Base-by-base conservation (phyloP, 1,140 invertebrate genomes). In the Dysdera silvatica region DNA sequence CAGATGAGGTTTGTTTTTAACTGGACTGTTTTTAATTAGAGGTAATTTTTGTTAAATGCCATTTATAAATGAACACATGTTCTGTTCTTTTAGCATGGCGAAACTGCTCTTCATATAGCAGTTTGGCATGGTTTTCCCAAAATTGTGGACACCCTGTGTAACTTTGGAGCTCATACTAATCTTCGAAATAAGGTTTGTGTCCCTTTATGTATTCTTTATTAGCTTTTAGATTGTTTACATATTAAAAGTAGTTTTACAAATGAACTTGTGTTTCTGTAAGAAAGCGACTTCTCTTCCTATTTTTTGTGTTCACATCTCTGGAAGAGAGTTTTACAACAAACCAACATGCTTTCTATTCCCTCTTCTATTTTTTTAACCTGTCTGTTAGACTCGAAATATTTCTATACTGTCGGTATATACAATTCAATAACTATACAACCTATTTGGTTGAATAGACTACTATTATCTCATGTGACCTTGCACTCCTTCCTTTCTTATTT, bases 81-180 rank as follows among this genome's bases (percentile, higher is more conserved):
- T 43, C 53, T 5, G 41, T 45, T 59, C 43, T 65, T 71, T 61
- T 60, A 81, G 81, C 75, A 80, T 66, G 79, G 77, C 32, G 81
- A 83, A 67, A 81, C 80, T 4, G 77, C 80, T 3, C 70, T 82
- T 3, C 80, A 82, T 69, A 77, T 80, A 63, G 79, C 80, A 40
- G 75, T 78, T n/a, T 82, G 80, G 80, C 79, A 81, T 70, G 81
- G 79, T 41, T 80, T 80, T 67, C 74, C 77, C 0, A 71, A 73
- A 45, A 80, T 82, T 67, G 77, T 77, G 60, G 73, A 72, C 66
- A 70, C 78, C 31, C 71, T 83, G 6, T 80, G 79, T 69, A 69
- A 75, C 63, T 74, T 76, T 57, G 76, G 75, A 33, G 78, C 77
- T 10, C 68, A 74, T 51, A 70, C 76, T 23, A 71, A 76, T 59